Conservation (phyloP, 2,113 vertebrate genomes). For the Chiloscyllium plagiosum region DNA sequence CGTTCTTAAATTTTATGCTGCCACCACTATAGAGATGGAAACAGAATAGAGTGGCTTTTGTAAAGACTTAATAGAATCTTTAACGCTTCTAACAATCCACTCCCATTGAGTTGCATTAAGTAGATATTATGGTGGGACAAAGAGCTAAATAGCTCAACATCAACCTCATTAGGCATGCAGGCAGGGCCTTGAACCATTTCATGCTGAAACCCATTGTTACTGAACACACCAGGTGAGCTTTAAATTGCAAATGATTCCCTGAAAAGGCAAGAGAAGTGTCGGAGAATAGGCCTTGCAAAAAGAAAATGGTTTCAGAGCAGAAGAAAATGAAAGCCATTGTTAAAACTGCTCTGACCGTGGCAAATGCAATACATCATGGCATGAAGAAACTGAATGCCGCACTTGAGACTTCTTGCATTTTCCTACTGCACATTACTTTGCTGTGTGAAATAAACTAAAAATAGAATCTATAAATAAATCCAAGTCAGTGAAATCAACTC, state of each 20-base stretch:
- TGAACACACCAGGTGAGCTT: slow-evolving; percentile 95
- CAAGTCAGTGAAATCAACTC: slow-evolving; percentile 21
- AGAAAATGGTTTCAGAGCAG: slow-evolving; percentile 83
- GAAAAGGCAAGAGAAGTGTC: slow-evolving; percentile 69
- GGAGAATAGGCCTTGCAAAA: slow-evolving; percentile 65
- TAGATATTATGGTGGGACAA: slow-evolving; percentile 95
- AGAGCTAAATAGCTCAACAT: slow-evolving; percentile 94
- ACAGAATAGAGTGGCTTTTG: slow-evolving; percentile 76
- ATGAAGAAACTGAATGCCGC: slow-evolving; percentile 72
- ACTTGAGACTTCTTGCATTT: slow-evolving; percentile 44
- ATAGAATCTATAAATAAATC: slow-evolving; percentile 22
- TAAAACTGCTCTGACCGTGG: slow-evolving; percentile 76
- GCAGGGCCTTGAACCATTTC: slow-evolving; percentile 73
- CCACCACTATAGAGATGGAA: slow-evolving; percentile 66
- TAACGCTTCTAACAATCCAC: slow-evolving; percentile 90
- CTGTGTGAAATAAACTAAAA: slow-evolving; percentile 20
- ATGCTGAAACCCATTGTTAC: slow-evolving; percentile 82
- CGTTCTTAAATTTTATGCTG: slow-evolving; percentile 63
- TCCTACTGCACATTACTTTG: slow-evolving; percentile 1
- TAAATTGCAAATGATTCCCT: slow-evolving; percentile 99
- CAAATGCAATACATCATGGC: slow-evolving; percentile 87
- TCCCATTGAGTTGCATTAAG: slow-evolving; percentile 96
- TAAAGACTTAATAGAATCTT: slow-evolving; percentile 98
- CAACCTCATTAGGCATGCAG: slow-evolving; percentile 90
- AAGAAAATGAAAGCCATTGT: slow-evolving; percentile 78